Evolutionary conservation across 2,888 invertebrate species (phyloP).

Genomic region (Nymphalis urticae): DNA sequence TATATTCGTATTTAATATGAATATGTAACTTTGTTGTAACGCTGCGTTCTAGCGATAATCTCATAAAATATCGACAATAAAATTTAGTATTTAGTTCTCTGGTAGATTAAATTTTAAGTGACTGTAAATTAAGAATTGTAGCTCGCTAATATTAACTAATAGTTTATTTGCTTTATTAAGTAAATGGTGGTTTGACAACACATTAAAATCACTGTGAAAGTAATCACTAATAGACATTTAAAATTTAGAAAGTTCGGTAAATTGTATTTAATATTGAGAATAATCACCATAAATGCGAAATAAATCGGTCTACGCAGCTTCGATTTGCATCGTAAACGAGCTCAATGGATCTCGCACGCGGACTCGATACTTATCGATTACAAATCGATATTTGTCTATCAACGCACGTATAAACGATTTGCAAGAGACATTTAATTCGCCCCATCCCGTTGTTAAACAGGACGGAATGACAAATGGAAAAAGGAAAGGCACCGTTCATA

Average conservation of each 20-base stretch:
- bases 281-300: conserved; percentile 29
- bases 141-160: conserved; percentile 16
- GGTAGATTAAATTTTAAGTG: conserved; percentile 30
- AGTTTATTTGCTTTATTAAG: conserved; percentile 19
- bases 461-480: conserved; percentile 72
- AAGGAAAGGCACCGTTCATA: conserved; percentile 71
- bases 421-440: conserved; percentile 63
- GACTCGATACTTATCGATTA: conserved; percentile 51
- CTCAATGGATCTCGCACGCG: conserved; percentile 43
- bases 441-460: conserved; percentile 70
- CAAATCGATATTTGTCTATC: conserved; percentile 42
- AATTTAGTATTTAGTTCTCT: conserved; percentile 35
- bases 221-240: neutral
- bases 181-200: conserved; percentile 1
- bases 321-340: conserved; percentile 38
- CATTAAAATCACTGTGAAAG: neutral
- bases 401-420: conserved; percentile 62
- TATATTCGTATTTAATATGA: neutral
- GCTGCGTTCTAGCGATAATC: conserved; percentile 37
- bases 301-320: conserved; percentile 29
- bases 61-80: conserved; percentile 39
- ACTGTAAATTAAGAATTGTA: conserved; percentile 21
- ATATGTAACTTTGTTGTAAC: conserved; percentile 7
- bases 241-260: conserved; percentile 1
- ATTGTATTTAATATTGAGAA: conserved; percentile 17